phyloP scores from a whole-genome alignment of 2,113 vertebrate species.

The Crocuta crocuta region DNA sequence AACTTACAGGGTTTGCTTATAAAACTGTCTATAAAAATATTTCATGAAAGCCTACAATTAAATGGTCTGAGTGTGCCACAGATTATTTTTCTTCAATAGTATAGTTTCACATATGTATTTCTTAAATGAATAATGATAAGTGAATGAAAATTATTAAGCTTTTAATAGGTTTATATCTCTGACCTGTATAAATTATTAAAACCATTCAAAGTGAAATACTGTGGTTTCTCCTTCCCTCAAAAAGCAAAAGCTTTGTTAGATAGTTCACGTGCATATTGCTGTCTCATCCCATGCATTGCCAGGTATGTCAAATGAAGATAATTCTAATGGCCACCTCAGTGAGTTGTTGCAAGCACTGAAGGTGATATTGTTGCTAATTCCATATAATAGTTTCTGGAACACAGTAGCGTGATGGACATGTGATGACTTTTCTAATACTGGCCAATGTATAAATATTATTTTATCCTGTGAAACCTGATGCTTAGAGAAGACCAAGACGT shows the following conservation, averaged over 20 bases:
- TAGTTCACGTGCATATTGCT: not conserved
- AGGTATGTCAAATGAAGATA: not conserved
- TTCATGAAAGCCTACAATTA: not conserved
- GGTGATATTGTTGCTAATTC: not conserved
- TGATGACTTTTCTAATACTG: not conserved
- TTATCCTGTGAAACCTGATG: not conserved
- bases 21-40: not conserved
- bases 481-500: not conserved
- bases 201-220: not conserved
- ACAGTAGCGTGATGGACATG: not conserved
- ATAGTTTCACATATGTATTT: not conserved
- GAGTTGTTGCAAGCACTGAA: not conserved
- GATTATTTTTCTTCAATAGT: slow-evolving; percentile 35
- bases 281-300: not conserved
- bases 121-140: not conserved
- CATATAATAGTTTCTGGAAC: not conserved
- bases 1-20: not conserved
- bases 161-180: not conserved
- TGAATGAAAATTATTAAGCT: not conserved
- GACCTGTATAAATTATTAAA: not conserved
- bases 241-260: not conserved
- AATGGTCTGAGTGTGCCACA: not conserved
- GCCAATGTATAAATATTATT: not conserved
- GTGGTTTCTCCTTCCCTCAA: not conserved
- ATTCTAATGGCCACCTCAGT: too few species aligned